Conservation (phyloP, 2,888 invertebrate species). For the Diarsia dahlii region DNA sequence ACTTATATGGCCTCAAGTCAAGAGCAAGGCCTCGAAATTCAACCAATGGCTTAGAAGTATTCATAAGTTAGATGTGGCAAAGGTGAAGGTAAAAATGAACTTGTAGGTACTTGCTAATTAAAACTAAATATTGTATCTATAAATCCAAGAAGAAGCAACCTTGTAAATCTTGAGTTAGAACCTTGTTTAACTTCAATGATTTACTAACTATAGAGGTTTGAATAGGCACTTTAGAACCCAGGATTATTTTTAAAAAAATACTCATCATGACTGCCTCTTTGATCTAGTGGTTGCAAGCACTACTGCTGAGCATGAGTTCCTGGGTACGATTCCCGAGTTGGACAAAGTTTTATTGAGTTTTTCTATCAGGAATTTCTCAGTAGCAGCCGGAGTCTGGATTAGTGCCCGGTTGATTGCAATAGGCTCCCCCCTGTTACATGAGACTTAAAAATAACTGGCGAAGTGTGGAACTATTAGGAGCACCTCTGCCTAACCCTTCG, state of each 20-base stretch:
- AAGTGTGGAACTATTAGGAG: too few species aligned
- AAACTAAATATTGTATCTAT: conserved; percentile 20
- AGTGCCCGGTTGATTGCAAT: too few species aligned
- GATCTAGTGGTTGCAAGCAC: too few species aligned
- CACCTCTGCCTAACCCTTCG: too few species aligned
- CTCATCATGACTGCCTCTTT: too few species aligned
- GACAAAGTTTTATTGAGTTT: too few species aligned
- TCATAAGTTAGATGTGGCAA: conserved; percentile 16
- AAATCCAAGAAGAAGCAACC: conserved; percentile 1
- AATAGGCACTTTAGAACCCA: background rate
- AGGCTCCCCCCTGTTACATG: too few species aligned
- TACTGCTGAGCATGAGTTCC: too few species aligned
- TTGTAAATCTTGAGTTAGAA: background rate
- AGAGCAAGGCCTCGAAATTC: conserved; percentile 13
- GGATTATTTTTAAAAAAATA: background rate
- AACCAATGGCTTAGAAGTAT: conserved; percentile 1
- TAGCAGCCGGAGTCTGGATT: too few species aligned
- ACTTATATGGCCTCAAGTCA: conserved; percentile 13
- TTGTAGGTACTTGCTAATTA: conserved; percentile 19
- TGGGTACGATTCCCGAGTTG: too few species aligned
- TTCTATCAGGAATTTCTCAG: too few species aligned
- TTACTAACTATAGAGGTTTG: conserved; percentile 10
- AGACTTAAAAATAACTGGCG: too few species aligned
- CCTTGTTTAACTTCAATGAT: background rate
- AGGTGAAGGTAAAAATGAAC: conserved; percentile 32